A percentile compares a stretch with the other conserved stretches of the same genome.
Evolutionary conservation across 2,797 vertebrate species (phyloP).

Genomic region (Argya squamiceps): DNA sequence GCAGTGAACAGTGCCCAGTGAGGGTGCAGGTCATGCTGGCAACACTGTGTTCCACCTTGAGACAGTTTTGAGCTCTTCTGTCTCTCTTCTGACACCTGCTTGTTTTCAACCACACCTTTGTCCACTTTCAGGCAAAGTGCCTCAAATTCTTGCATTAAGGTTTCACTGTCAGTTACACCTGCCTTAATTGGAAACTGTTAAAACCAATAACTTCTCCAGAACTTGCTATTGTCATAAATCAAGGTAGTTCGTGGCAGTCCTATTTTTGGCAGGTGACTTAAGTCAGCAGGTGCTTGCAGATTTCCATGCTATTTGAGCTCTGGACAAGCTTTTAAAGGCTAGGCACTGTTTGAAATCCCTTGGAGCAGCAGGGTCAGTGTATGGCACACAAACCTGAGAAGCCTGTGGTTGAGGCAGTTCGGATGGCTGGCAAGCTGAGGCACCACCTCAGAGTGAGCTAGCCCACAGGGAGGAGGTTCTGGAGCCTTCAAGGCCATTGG

Average conservation of each 20-base stretch:
- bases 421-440: neutral
- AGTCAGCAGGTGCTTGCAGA: neutral
- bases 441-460: neutral
- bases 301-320: neutral
- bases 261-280: neutral
- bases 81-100: neutral
- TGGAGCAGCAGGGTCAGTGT: neutral
- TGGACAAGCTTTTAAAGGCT: neutral
- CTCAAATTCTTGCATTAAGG: neutral
- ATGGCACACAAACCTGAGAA: neutral
- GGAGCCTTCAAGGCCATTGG: neutral
- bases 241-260: neutral
- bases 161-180: neutral
- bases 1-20: fast-evolving
- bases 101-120: neutral
- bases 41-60: neutral
- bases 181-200: neutral
- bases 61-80: neutral
- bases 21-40: neutral
- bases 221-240: neutral
- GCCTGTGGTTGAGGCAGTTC: neutral
- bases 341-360: neutral
- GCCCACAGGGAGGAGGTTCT: neutral
- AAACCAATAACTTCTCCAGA: neutral
- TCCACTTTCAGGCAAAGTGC: neutral